Evolutionary conservation across 2,888 invertebrate species (phyloP).

Genomic region (Dendrolimus pini): DNA sequence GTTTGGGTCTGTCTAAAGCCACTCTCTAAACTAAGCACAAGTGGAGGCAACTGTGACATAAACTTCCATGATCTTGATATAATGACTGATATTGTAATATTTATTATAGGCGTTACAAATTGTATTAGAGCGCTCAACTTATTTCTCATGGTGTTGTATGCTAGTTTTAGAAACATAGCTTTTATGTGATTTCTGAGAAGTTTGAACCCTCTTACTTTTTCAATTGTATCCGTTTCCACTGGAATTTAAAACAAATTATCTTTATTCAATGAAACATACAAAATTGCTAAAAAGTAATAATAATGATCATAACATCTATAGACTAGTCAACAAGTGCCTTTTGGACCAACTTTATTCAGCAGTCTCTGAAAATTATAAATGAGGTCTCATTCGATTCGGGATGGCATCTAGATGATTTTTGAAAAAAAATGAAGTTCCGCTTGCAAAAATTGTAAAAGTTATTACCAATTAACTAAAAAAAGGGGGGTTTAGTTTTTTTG

Average conservation of each 20-base stretch:
- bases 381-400: too few relatives aligned
- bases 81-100: slow-evolving; percentile 57
- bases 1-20: slow-evolving; percentile 53
- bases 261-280: too few relatives aligned
- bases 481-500: too few relatives aligned
- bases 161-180: slow-evolving; percentile 63
- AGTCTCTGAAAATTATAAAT: too few relatives aligned
- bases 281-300: too few relatives aligned
- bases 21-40: slow-evolving; percentile 70
- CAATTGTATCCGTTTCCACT: slow-evolving; percentile 46
- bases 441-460: too few relatives aligned
- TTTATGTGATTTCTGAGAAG: slow-evolving; percentile 58
- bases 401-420: too few relatives aligned
- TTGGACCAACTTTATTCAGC: too few relatives aligned
- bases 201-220: slow-evolving; percentile 56
- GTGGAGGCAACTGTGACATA: slow-evolving; percentile 75
- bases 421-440: too few relatives aligned
- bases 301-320: too few relatives aligned
- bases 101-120: slow-evolving; percentile 59
- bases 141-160: slow-evolving; percentile 54
- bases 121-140: slow-evolving; percentile 59
- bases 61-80: slow-evolving; percentile 67
- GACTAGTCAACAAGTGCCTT: too few relatives aligned
- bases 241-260: slow-evolving; percentile 19
- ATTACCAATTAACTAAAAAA: too few relatives aligned